Conservation (phyloP, 1,140 invertebrate species). For the Coenobita brevimanus region DNA sequence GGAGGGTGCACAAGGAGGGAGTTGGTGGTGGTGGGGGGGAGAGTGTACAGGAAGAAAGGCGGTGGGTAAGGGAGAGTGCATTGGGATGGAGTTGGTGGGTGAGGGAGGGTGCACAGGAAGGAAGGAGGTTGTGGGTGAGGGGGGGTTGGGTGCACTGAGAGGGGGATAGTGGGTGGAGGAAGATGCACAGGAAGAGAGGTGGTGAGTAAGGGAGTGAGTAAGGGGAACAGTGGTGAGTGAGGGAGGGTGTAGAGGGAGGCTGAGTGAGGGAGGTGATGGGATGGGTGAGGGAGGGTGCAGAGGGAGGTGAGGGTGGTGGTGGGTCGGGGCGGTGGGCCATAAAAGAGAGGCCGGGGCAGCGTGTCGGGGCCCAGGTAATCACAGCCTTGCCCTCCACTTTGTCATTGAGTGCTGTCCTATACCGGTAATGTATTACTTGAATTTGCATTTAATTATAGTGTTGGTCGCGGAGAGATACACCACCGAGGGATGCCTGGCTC, state of each 20-base stretch:
- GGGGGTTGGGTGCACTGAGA: background rate
- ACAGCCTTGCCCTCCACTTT: slow-evolving; percentile 33
- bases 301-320: slow-evolving; percentile 12
- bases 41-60: background rate
- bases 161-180: background rate
- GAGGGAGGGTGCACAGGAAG: background rate
- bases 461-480: slow-evolving; percentile 20
- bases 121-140: background rate
- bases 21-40: background rate
- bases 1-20: background rate
- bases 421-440: slow-evolving; percentile 38
- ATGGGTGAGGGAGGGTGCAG: too few relatives aligned
- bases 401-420: slow-evolving; percentile 50
- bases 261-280: background rate
- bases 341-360: background rate
- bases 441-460: slow-evolving; percentile 49
- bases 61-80: background rate
- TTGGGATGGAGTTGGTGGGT: background rate
- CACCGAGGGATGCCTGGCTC: background rate
- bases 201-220: background rate
- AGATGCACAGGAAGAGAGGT: background rate
- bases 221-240: background rate
- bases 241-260: slow-evolving; percentile 6
- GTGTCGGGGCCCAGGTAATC: slow-evolving; percentile 35
- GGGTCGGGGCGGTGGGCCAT: background rate